Percentiles rank a stretch among this genome's conserved stretches.
Evolutionary conservation across 1,140 invertebrate genomes (phyloP).

Genomic region (Bombus vancouverensis): DNA sequence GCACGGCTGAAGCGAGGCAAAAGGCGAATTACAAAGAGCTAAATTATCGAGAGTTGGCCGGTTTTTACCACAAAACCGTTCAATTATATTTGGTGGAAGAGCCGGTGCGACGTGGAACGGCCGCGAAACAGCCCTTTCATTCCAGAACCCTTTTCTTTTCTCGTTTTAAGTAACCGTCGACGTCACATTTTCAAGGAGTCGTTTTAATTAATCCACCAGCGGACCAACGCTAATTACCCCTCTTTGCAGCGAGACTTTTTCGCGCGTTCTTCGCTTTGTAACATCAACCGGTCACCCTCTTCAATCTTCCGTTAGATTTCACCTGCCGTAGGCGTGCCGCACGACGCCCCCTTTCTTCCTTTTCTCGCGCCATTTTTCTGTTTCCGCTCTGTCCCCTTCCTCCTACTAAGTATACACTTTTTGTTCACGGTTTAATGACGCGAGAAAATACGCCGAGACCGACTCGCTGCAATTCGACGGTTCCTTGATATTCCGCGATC

Average conservation of each 20-base stretch:
- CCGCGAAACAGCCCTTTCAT: conserved; percentile 35
- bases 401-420: conserved; percentile 24
- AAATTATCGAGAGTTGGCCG: conserved; percentile 12
- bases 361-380: conserved; percentile 31
- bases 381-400: conserved; percentile 2
- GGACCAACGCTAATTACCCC: conserved; percentile 61
- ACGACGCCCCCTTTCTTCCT: conserved; percentile 7
- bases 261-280: conserved; percentile 59
- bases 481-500: conserved; percentile 12
- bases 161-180: conserved; percentile 35
- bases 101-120: background rate
- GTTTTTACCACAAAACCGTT: conserved; percentile 6
- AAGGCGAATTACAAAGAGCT: background rate
- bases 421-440: conserved; percentile 44
- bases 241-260: conserved; percentile 46
- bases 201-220: conserved; percentile 64
- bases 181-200: conserved; percentile 40
- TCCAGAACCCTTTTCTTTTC: conserved; percentile 31
- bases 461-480: conserved; percentile 10
- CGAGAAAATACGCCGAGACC: conserved; percentile 8
- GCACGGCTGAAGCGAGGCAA: background rate
- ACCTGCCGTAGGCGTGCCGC: conserved; percentile 25
- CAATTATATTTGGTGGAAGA: conserved; percentile 22
- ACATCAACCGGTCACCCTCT: conserved; percentile 54
- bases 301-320: conserved; percentile 61